Evolutionary conservation across 1,140 invertebrate species (phyloP).

Genomic region (Drosophila triauraria): DNA sequence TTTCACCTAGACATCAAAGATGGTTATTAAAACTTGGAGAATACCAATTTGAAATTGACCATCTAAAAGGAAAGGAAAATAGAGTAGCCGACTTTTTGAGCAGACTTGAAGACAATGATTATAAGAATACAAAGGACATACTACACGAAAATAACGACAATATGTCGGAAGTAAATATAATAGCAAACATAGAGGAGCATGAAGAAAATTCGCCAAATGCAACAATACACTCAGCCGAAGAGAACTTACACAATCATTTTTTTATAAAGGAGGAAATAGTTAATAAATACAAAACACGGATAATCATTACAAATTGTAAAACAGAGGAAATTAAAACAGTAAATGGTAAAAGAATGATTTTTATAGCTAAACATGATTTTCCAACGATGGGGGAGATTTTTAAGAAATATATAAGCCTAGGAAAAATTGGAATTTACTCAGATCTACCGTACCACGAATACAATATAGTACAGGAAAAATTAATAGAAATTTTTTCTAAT

Average conservation of each 20-base stretch:
- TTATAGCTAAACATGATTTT: conserved; percentile 9
- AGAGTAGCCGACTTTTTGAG: too few species aligned
- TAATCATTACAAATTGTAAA: conserved; percentile 5
- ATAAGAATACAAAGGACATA: too few species aligned
- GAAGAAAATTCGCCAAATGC: background rate
- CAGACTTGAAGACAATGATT: too few species aligned
- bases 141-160: background rate
- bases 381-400: conserved; percentile 13
- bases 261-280: conserved; percentile 1
- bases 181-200: background rate
- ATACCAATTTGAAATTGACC: too few species aligned
- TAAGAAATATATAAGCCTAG: background rate
- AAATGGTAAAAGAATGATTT: conserved; percentile 5
- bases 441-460: too few species aligned
- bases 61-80: too few species aligned
- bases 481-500: too few species aligned
- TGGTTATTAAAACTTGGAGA: too few species aligned
- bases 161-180: background rate
- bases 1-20: too few species aligned
- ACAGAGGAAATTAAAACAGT: conserved; percentile 9
- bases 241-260: background rate
- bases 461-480: too few species aligned
- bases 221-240: background rate
- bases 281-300: conserved; percentile 9
- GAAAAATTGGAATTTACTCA: background rate